These are phyloP conservation scores for Clamator glandarius DNA, from an alignment of 2,797 vertebrate genomes.

Conservation along the genomic window DNA sequence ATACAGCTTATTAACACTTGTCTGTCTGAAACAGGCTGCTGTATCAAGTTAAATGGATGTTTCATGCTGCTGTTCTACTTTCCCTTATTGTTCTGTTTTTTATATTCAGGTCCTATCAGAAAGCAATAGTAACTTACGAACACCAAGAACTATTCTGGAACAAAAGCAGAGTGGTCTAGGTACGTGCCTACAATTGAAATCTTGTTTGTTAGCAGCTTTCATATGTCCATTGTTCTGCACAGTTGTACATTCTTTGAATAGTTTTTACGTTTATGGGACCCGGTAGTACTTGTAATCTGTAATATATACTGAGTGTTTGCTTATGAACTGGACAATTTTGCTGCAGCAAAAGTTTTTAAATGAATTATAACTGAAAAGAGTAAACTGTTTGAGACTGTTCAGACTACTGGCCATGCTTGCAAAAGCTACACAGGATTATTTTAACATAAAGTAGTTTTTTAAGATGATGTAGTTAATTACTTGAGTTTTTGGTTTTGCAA, in stretches of 20 bases:
- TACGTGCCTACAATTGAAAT: slow-evolving; percentile 76
- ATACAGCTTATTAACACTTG: slow-evolving; percentile 87
- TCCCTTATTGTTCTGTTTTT: slow-evolving; percentile 72
- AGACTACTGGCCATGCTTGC: not conserved
- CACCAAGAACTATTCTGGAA: slow-evolving; percentile 83
- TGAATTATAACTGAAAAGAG: not conserved
- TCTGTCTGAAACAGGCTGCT: slow-evolving; percentile 81
- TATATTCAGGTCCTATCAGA: slow-evolving; percentile 84
- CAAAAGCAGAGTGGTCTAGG: slow-evolving; percentile 87
- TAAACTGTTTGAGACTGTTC: not conserved
- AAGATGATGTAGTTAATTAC: not conserved
- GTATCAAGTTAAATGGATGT: slow-evolving; percentile 72
- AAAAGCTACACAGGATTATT: slow-evolving; percentile 21
- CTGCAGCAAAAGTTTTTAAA: not conserved
- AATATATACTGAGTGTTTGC: not conserved
- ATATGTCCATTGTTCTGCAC: not conserved
- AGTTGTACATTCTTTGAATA: slow-evolving; percentile 1
- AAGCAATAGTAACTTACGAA: slow-evolving; percentile 82
- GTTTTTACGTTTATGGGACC: slow-evolving; percentile 47
- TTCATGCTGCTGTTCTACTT: slow-evolving; percentile 47
- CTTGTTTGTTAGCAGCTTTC: slow-evolving; percentile 8
- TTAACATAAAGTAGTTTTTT: not conserved
- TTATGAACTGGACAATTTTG: not conserved
- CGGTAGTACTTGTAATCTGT: slow-evolving; percentile 37
- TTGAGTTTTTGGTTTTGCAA: not conserved